A percentile compares a stretch with the other conserved stretches of the same genome.
phyloP scores from a whole-genome alignment of 1,140 invertebrate species.

The Lineus longissimus region DNA sequence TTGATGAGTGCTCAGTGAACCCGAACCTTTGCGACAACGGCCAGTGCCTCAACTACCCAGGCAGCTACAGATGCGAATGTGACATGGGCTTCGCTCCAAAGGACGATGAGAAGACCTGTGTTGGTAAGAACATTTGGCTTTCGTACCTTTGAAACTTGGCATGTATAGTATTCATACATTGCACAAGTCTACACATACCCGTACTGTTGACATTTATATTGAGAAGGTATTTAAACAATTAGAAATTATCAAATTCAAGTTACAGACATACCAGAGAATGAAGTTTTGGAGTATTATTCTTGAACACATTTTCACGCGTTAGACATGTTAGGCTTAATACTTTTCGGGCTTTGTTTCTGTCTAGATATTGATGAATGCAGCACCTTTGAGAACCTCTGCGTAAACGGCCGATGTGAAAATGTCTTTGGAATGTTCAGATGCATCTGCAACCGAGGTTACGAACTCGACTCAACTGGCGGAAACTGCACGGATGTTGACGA shows the following conservation, averaged over 20 bases:
- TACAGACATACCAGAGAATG: too few species aligned
- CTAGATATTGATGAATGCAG: constrained; percentile 89
- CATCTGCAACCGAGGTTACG: constrained; percentile 69
- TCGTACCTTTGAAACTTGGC: constrained; percentile 22
- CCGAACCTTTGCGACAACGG: constrained; percentile 71
- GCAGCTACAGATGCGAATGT: constrained; percentile 82
- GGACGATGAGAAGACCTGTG: constrained; percentile 70
- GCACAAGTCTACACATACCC: too few species aligned
- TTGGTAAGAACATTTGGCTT: constrained; percentile 53
- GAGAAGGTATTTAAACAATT: too few species aligned
- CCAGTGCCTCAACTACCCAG: constrained; percentile 78
- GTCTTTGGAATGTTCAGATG: constrained; percentile 64
- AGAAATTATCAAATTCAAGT: too few species aligned
- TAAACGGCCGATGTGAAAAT: constrained; percentile 81
- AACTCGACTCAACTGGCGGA: constrained; percentile 70
- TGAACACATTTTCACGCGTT: too few species aligned
- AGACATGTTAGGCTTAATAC: too few species aligned
- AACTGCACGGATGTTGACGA: constrained; percentile 69
- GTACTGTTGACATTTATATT: too few species aligned
- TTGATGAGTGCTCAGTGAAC: constrained; percentile 81
- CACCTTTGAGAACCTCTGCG: constrained; percentile 80
- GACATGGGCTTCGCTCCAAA: constrained; percentile 77
- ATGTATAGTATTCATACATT: not conserved
- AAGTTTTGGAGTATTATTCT: too few species aligned
- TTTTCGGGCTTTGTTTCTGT: constrained; percentile 19